Percentiles rank a stretch among this genome's conserved stretches.
phyloP scores from a whole-genome alignment of 2,888 invertebrate genomes.

The Dascillus cervinus region DNA sequence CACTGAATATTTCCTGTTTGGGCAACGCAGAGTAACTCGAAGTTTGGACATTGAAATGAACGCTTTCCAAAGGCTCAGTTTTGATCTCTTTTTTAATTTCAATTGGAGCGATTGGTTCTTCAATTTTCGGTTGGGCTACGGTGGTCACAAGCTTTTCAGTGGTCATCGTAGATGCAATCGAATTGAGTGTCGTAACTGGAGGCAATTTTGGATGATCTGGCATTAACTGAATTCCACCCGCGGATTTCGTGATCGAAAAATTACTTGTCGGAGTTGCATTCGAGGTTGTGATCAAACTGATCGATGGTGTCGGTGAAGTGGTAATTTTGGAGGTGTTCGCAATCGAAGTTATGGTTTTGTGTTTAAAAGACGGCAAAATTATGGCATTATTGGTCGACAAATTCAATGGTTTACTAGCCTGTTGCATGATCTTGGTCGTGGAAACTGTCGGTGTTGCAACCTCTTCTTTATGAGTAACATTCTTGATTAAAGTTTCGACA shows the following conservation, averaged over 20 bases:
- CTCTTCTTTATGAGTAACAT: constrained; percentile 29
- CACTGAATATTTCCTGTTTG: constrained; percentile 16
- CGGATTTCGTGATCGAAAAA: constrained; percentile 20
- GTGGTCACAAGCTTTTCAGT: constrained; percentile 40
- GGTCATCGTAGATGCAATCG: constrained; percentile 35
- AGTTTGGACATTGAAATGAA: background rate
- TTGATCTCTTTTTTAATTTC: constrained; percentile 20
- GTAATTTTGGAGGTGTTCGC: background rate
- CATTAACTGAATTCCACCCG: constrained; percentile 28
- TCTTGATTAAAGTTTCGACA: constrained; percentile 41
- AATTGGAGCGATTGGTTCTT: constrained; percentile 3
- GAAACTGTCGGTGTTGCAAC: constrained; percentile 29
- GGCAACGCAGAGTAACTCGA: constrained; percentile 5
- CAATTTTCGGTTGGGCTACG: constrained; percentile 36
- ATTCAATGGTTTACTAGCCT: constrained; percentile 23
- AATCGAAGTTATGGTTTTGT: constrained; percentile 18
- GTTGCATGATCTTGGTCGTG: constrained; percentile 31
- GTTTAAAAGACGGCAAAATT: constrained; percentile 33
- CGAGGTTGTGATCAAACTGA: constrained; percentile 4
- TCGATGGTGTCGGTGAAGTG: background rate
- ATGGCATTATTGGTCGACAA: constrained; percentile 29
- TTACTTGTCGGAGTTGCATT: constrained; percentile 20
- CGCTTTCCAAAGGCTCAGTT: constrained; percentile 21
- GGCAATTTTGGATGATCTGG: constrained; percentile 33
- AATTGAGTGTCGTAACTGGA: constrained; percentile 24